Base-by-base conservation (phyloP, 1,140 invertebrate species). In the Drosophila tropicalis region DNA sequence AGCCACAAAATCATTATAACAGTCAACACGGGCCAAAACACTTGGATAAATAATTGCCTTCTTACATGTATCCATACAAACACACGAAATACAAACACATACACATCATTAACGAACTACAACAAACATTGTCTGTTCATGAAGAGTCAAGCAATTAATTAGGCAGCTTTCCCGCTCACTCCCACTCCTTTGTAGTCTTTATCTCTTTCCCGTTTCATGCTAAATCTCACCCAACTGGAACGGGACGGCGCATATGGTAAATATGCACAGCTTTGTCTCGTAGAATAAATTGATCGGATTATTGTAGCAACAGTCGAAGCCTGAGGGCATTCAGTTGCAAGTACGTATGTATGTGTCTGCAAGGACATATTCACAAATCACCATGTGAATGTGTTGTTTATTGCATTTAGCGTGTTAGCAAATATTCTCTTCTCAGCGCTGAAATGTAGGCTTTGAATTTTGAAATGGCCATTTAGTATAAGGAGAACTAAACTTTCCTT, bases 121-220 rank as follows among this genome's bases (percentile, higher is more conserved):
- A 70, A 36, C 62, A 62, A 77, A 69, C 44, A 68, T 71, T 76
- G 51, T 58, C 44, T 63, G 75, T 60, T 65, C 76, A 69, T 71
- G 72, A 73, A 71, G 62, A 79, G 67, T 73, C 64, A 62, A 44
- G 76, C 71, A 79, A 87, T 86, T 83, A 86, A 86, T 86, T 86
- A 87, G 47, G 67, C 70, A 78, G 74, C 70, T 57, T 39, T 39
- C 41, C 64, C 51, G 7, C 58, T n/a, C 41, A 32, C 40, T 62
- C 57, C 22, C 22, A 25, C 3, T 47, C 47, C n/a, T 58, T 34
- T 60, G 32, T 25, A 39, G n/a, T 17, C 34, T 19, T 17, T 57
- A 9, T 12, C 7, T 47, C 57, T 36, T 62, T 39, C 44, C n/a
- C 12, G 10, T 13, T 29, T 29, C 2, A 39, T 12, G 36, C 36